Evolutionary conservation across 2,888 invertebrate genomes (phyloP).

Genomic region (Campoplex nolae): DNA sequence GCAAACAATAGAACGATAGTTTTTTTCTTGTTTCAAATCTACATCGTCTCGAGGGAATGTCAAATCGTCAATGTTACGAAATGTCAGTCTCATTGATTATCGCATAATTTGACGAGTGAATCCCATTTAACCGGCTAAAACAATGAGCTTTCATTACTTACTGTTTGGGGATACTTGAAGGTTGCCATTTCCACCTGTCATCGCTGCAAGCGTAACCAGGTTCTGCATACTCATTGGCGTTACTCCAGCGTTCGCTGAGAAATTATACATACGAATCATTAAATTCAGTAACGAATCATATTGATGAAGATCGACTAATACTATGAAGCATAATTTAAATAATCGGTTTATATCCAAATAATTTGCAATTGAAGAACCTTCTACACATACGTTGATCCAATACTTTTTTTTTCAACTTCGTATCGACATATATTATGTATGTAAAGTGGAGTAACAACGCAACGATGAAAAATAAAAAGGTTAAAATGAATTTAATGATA

Average conservation of each 20-base stretch:
- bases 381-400: too few relatives aligned
- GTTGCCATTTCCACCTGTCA: constrained; percentile 87
- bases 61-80: not conserved
- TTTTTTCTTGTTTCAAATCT: constrained; percentile 32
- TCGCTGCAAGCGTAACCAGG: constrained; percentile 94
- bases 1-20: constrained; percentile 37
- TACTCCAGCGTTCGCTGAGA: constrained; percentile 82
- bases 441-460: too few relatives aligned
- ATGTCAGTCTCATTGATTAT: not conserved
- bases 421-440: too few relatives aligned
- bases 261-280: constrained; percentile 3
- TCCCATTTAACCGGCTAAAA: constrained; percentile 18
- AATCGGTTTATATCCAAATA: not conserved
- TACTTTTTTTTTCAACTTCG: too few relatives aligned
- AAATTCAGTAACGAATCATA: not conserved
- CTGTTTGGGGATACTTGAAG: constrained; percentile 86
- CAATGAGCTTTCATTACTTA: constrained; percentile 77
- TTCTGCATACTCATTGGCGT: constrained; percentile 96
- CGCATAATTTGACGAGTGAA: not conserved
- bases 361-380: not conserved
- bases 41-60: not conserved
- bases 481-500: too few relatives aligned
- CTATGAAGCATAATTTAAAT: too few relatives aligned
- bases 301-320: not conserved
- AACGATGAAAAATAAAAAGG: too few relatives aligned